These are phyloP conservation scores for Psittacara wagleri DNA, from an alignment of 2,113 vertebrate species.

Conservation along the genomic window DNA sequence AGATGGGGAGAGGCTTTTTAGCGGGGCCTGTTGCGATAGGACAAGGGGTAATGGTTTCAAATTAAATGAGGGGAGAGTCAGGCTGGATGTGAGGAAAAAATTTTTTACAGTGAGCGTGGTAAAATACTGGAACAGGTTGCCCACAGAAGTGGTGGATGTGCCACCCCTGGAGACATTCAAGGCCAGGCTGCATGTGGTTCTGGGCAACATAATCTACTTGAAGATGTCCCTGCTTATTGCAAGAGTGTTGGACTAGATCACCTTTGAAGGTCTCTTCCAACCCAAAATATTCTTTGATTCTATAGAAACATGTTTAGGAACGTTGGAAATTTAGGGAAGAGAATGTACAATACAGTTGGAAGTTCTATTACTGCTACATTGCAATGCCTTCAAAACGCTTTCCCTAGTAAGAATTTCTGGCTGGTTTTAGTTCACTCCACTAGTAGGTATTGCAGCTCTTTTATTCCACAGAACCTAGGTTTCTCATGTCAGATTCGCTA, in stretches of 20 bases:
- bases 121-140: not conserved
- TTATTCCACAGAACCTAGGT: not conserved
- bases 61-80: not conserved
- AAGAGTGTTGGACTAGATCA: not conserved
- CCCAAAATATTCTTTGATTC: not conserved
- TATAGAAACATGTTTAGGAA: not conserved
- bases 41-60: not conserved
- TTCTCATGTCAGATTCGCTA: accelerated
- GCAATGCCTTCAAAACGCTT: not conserved
- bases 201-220: not conserved
- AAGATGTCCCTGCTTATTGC: not conserved
- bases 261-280: not conserved
- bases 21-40: not conserved
- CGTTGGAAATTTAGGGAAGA: not conserved
- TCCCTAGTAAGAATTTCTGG: not conserved
- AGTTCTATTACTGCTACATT: not conserved
- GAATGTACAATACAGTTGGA: not conserved
- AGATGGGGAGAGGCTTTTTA: not conserved
- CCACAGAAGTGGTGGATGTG: not conserved
- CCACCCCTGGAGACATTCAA: not conserved
- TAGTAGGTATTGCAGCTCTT: not conserved
- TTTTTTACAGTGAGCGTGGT: not conserved
- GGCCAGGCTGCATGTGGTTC: not conserved
- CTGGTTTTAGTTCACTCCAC: not conserved
- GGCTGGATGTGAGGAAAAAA: not conserved